Percentiles rank a stretch among this genome's conserved stretches.
These are phyloP conservation scores for Ceryle rudis DNA, from an alignment of 2,797 vertebrate genomes.

Conservation along the genomic window DNA sequence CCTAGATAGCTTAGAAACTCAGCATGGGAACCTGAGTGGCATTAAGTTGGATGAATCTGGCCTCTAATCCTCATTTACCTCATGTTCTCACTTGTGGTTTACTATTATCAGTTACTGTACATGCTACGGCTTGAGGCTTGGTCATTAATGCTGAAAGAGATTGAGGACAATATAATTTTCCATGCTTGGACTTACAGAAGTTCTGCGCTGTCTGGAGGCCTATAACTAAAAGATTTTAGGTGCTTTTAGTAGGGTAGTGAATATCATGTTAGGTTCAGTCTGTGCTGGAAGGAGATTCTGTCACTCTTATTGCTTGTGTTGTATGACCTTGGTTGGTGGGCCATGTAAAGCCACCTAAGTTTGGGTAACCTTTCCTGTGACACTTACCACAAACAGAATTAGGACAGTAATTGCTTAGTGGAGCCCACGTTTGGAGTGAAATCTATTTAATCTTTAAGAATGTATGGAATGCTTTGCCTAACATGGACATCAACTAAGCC, in stretches of 20 bases:
- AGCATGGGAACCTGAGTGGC: background rate
- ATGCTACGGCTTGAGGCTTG: background rate
- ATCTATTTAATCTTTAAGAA: background rate
- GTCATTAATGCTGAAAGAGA: background rate
- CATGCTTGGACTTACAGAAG: background rate
- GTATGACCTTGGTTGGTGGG: background rate
- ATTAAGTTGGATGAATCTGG: background rate
- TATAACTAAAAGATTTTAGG: background rate
- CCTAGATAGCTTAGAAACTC: background rate
- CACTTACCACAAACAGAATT: background rate
- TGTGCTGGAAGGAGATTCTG: background rate
- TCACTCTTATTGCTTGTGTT: background rate
- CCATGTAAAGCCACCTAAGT: background rate
- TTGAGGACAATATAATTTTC: background rate
- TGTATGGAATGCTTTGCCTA: background rate
- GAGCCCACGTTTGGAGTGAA: background rate
- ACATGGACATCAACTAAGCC: too few relatives aligned
- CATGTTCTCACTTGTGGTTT: background rate
- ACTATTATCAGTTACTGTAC: background rate
- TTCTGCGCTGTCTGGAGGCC: background rate
- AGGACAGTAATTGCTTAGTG: background rate
- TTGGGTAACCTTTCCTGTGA: background rate
- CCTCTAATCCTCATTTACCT: background rate
- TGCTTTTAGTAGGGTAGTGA: background rate
- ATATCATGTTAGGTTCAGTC: background rate